Conservation (phyloP, 2,888 invertebrate genomes). For the Ornithoptera alexandrae region DNA sequence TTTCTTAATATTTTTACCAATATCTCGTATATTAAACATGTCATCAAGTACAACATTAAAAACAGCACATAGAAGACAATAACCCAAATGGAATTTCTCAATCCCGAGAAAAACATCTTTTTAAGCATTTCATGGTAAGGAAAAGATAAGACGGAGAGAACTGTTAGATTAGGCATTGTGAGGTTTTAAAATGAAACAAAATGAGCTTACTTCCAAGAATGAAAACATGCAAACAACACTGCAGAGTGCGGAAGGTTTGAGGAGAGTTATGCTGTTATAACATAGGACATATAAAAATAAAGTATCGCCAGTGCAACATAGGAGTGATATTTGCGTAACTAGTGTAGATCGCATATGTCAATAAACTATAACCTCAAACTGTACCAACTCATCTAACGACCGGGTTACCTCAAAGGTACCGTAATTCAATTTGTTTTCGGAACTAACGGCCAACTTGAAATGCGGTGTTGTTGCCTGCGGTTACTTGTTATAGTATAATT, state of each 20-base stretch:
- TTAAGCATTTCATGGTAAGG: conserved; percentile 48
- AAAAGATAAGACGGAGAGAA: conserved; percentile 39
- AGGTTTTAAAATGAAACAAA: conserved; percentile 31
- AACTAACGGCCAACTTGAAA: conserved; percentile 43
- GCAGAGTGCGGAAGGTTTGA: conserved; percentile 22
- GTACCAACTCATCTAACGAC: conserved; percentile 52
- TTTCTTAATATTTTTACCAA: no score
- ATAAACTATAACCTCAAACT: conserved; percentile 45
- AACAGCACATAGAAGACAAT: conserved; percentile 38
- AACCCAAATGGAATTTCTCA: conserved; percentile 60
- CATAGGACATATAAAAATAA: conserved; percentile 14
- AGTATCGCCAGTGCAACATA: conserved; percentile 17
- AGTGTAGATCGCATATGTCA: conserved; percentile 32
- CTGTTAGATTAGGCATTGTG: conserved; percentile 38
- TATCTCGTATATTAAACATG: no score
- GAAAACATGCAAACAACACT: conserved; percentile 30
- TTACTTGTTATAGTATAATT: no score
- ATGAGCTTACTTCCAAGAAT: conserved; percentile 32
- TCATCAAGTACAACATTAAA: no score
- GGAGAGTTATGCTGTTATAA: conserved; percentile 6
- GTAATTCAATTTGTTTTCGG: conserved; percentile 45
- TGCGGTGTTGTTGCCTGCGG: no score
- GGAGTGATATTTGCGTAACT: conserved; percentile 26
- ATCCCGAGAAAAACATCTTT: conserved; percentile 52
- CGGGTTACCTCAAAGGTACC: conserved; percentile 57